Conservation (phyloP, 1,140 invertebrate genomes). For the Lamellibrachia luymesi region DNA sequence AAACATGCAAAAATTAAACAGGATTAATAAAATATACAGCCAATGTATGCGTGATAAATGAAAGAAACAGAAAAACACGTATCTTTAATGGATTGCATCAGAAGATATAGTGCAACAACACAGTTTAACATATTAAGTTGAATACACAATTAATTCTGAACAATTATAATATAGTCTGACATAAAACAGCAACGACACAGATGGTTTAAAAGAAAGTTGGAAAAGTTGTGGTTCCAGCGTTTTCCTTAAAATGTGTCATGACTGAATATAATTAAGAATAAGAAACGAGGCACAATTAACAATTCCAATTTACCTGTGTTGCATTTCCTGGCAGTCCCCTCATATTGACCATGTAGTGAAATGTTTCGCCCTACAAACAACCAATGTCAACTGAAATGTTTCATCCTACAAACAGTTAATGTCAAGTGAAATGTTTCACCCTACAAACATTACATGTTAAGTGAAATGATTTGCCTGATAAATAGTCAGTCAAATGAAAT, state of each 20-base stretch:
- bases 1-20: conserved; percentile 30
- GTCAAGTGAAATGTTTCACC: not conserved
- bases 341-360: conserved; percentile 53
- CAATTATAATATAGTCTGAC: not conserved
- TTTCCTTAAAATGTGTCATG: too few species aligned
- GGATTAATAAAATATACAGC: conserved; percentile 9
- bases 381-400: not conserved
- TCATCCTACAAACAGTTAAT: not conserved
- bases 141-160: not conserved
- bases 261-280: not conserved
- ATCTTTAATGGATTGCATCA: not conserved
- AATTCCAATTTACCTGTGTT: conserved; percentile 41
- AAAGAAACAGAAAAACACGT: not conserved
- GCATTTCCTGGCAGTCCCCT: conserved; percentile 68
- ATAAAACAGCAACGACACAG: not conserved
- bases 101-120: too few species aligned
- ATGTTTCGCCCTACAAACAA: not conserved
- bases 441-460: not conserved
- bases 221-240: too few species aligned
- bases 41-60: not conserved
- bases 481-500: too few species aligned
- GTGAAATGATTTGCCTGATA: too few species aligned
- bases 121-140: not conserved
- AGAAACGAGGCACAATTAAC: not conserved
- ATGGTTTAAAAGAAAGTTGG: too few species aligned